phyloP scores from a whole-genome alignment of 2,888 invertebrate genomes.

The Diadegma fenestrale region DNA sequence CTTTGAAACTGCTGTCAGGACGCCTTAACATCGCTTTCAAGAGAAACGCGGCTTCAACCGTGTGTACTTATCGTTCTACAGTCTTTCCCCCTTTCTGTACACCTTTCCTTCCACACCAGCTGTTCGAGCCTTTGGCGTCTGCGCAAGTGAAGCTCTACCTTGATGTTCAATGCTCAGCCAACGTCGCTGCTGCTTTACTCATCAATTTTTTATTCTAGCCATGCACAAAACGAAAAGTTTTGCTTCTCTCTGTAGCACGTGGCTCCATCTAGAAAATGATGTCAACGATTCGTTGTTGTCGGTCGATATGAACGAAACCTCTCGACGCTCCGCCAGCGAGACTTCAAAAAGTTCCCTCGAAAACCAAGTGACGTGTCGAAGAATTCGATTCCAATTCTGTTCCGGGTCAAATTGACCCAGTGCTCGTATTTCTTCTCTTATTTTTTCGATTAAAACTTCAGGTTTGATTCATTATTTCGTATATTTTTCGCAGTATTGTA shows the following conservation, averaged over 20 bases:
- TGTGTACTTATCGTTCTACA: constrained; percentile 18
- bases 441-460: not conserved
- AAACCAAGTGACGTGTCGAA: not conserved
- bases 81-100: constrained; percentile 1
- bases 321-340: not conserved
- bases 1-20: constrained; percentile 62
- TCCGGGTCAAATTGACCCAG: not conserved
- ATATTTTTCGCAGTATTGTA: constrained; percentile 32
- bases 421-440: not conserved
- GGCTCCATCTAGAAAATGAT: not conserved
- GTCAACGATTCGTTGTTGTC: not conserved
- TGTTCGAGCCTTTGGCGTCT: constrained; percentile 13
- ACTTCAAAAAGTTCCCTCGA: not conserved
- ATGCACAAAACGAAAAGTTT: not conserved
- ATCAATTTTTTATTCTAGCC: not conserved
- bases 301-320: constrained; percentile 14
- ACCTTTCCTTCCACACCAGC: constrained; percentile 1
- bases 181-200: not conserved
- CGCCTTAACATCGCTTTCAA: constrained; percentile 24
- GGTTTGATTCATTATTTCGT: not conserved
- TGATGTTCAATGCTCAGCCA: not conserved
- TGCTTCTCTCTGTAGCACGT: not conserved
- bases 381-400: not conserved
- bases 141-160: constrained; percentile 5
- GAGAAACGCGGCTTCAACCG: constrained; percentile 22